Evolutionary conservation across 2,888 invertebrate species (phyloP), one percentile per base, ranked within the genome.

Genomic region (Tenthredo distinguenda): DNA sequence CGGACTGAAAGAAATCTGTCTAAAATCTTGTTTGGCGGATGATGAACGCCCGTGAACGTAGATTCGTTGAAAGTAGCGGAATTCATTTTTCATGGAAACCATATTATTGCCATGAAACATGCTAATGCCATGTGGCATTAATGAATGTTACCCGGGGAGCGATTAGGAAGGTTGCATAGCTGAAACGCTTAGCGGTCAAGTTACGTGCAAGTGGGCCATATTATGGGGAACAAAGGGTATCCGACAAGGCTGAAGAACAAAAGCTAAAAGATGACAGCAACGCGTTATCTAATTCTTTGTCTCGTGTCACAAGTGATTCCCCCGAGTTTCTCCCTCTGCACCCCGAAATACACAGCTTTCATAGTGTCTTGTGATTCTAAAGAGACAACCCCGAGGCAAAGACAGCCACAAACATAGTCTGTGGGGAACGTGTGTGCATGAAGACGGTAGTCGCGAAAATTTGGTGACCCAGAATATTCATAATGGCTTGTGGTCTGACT

Each of bases 241-340:
- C 43, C 21, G 43, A 43, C 74, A 21, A 40, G 43, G 43, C n/a
- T n/a, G 43, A 74, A 21, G 74, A 40, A 43, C 43, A 43, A 43
- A 74, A 74, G 74, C 18, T n/a, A 26, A 74, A 43, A 43, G 40
- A 43, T n/a, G 43, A 74, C 43, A 43, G 40, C 43, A 43, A 12
- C 40, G 74, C 26, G 74, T 43, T 74, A 74, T 74, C 74, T 74
- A 74, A 40, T 74, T 74, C 74, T 43, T 74, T 74, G 74, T 74
- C 31, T 43, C 12, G 43, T 43, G 43, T 43, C 68, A 68, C 68
- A 34, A 68, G 68, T 68, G 68, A 74, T 43, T 43, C 12, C 74
- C 43, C 74, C 31, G 74, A 40, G 74, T 21, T 74, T 21, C 40
- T 26, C 43, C 74, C 74, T 43, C 74, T 26, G 6, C 34, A 74